Percentiles rank a stretch among this genome's conserved stretches.
Evolutionary conservation across 2,113 vertebrate species (phyloP).

Genomic region (Morphnarchus princeps): DNA sequence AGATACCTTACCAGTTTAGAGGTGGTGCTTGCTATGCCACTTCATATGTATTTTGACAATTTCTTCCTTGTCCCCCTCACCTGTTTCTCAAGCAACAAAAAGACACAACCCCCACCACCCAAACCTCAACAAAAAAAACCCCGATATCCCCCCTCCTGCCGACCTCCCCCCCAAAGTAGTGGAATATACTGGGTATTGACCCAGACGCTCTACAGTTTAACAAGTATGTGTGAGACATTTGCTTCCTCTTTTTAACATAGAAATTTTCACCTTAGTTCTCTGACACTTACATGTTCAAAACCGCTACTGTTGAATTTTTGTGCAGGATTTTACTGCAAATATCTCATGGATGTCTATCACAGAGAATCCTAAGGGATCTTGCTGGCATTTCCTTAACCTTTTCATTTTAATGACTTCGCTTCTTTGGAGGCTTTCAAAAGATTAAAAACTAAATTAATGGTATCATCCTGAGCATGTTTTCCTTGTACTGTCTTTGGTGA

Average conservation of each 20-base stretch:
- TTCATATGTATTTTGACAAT: background rate
- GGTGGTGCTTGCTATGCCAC: background rate
- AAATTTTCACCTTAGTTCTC: background rate
- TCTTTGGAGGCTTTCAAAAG: slow-evolving; percentile 1
- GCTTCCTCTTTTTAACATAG: background rate
- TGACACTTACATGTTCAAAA: background rate
- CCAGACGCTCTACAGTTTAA: background rate
- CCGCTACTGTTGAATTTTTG: background rate
- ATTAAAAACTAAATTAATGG: background rate
- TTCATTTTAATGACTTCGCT: slow-evolving; percentile 1
- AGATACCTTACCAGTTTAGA: background rate
- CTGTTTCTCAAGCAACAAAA: background rate
- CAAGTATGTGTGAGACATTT: background rate
- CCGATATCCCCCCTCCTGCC: fast-evolving
- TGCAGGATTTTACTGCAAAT: background rate
- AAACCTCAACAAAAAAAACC: fast-evolving
- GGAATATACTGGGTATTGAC: background rate
- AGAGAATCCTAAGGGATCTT: background rate
- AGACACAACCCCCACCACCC: fast-evolving
- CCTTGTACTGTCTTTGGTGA: background rate
- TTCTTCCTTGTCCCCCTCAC: background rate
- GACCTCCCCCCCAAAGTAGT: too few species aligned
- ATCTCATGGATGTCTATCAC: background rate
- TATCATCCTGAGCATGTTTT: background rate
- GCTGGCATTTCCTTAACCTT: slow-evolving; percentile 43